phyloP scores from a whole-genome alignment of 2,113 vertebrate genomes.

The Syrrhaptes paradoxus region DNA sequence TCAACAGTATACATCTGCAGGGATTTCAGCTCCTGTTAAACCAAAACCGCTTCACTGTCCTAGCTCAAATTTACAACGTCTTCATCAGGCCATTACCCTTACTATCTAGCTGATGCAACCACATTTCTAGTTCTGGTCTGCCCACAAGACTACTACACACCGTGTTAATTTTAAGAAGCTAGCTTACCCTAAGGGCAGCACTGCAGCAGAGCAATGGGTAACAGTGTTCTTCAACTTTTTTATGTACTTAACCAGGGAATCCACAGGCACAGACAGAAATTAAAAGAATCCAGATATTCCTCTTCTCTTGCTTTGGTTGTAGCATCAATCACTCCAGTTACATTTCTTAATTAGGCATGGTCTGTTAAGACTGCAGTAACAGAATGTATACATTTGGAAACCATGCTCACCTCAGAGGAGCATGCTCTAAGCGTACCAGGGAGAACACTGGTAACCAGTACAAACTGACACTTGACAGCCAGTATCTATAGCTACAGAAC shows the following conservation, averaged over 20 bases:
- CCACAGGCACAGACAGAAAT: background rate
- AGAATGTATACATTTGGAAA: background rate
- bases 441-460: fast-evolving
- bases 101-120: background rate
- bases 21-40: background rate
- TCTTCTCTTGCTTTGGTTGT: background rate
- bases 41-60: background rate
- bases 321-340: background rate
- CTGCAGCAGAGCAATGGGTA: background rate
- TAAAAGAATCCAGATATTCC: background rate
- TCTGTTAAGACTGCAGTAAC: background rate
- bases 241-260: background rate
- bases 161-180: background rate
- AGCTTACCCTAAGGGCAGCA: background rate
- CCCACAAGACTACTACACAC: background rate
- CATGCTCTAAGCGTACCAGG: background rate
- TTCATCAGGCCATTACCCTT: background rate
- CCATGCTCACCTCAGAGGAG: background rate
- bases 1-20: background rate
- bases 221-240: background rate
- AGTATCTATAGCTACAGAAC: fast-evolving
- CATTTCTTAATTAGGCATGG: background rate
- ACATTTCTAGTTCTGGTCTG: background rate
- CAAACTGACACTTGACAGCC: background rate
- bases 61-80: background rate